A percentile compares a stretch with the other conserved stretches of the same genome.
Evolutionary conservation across 2,113 vertebrate genomes (phyloP).

Genomic region (Myrmecophaga tridactyla): DNA sequence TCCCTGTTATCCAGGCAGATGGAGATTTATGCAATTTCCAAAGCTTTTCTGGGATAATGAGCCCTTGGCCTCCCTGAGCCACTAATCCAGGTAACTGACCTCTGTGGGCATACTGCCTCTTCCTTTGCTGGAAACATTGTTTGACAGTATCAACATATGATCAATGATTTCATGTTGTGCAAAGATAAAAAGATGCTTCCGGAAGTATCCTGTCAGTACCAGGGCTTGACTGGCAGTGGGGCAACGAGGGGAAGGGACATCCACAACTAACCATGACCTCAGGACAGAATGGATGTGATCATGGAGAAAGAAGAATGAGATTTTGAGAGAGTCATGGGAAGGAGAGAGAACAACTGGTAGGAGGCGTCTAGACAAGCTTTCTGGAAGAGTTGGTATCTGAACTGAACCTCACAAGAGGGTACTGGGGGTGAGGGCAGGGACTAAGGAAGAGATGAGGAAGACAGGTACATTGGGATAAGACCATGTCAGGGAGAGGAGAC

Average conservation of each 20-base stretch:
- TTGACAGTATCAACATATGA: background rate
- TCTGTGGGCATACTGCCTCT: background rate
- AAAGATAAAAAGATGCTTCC: background rate
- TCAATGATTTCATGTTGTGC: background rate
- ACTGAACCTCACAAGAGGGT: background rate
- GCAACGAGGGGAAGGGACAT: background rate
- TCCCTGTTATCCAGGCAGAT: background rate
- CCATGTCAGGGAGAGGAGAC: background rate
- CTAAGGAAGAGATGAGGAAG: background rate
- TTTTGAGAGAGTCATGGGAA: background rate
- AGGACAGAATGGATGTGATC: background rate
- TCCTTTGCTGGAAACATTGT: slow-evolving; percentile 18
- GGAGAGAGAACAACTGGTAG: background rate
- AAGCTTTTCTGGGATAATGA: background rate
- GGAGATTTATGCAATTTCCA: background rate
- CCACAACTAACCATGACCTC: background rate
- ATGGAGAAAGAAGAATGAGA: background rate
- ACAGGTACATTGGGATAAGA: background rate
- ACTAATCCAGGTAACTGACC: background rate
- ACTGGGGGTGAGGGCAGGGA: background rate
- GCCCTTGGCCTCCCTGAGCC: background rate
- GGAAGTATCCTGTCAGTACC: background rate
- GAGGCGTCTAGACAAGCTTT: background rate
- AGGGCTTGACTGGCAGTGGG: background rate
- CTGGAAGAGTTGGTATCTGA: background rate